Base-by-base conservation (phyloP, 30 jellyfish, hydroid and myxozoan species). In the Hydra vulgaris region DNA sequence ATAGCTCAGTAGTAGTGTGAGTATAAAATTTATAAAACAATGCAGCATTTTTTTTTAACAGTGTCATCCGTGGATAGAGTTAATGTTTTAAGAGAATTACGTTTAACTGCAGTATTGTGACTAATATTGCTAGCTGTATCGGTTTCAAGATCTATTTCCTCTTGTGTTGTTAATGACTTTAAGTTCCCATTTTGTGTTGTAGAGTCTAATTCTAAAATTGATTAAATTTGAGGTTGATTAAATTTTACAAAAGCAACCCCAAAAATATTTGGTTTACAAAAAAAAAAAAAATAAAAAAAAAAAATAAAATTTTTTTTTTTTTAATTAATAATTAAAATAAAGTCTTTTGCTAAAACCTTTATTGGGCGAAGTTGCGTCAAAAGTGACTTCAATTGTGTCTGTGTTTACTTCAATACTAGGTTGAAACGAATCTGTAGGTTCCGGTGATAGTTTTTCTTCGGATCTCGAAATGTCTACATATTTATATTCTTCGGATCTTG, bases 31-130 rank as follows among this genome's bases (percentile, higher is more conserved):
- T 53, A 78, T 61, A 78, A 53, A 61, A 78, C 69, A 52, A 78
- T 81, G 69, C 85, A 78, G 7, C 85, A 78, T 61, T 78, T 78
- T 23, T 78, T 78, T 61, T 78, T 78, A 18, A 78, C 82, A 78
- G 79, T 53, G 8, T n/a, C 69, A 66, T 78, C 85, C 17, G 85
- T 78, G 54, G 85, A 78, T 78, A 53, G 18, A 21, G 53, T 54
- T 22, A 78, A 23, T 25, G 26, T 54, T 78, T 78, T 78, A 20
- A 17, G 27, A 8, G 53, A 21, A 17, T 78, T 76, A 76, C 69
- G 66, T 27, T 55, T 54, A 23, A 54, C 85, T 22, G 85, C 85
- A 5, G 85, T 78, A 52, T 78, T 78, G 77, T 78, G 85, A 53
- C 80, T 53, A 19, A 52, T 54, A 12, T 78, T 75, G 71, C 56